Evolutionary conservation across 2,888 invertebrate genomes (phyloP), one percentile per base, ranked within the genome.

Genomic region (Spodoptera exigua): DNA sequence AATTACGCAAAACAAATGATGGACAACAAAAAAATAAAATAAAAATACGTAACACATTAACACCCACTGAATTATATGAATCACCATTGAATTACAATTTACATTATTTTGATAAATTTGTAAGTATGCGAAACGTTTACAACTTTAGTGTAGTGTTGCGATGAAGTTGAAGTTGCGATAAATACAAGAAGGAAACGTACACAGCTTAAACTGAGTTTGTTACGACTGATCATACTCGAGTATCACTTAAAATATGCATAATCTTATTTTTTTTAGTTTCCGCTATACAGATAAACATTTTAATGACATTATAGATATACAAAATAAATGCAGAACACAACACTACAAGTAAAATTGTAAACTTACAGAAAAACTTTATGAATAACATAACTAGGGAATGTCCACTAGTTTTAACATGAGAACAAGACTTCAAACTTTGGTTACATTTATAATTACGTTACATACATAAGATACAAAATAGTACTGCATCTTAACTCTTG

Each of bases 1-100:
- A 89, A 87, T 74, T 79, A 90, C 86, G 87, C 81, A 91, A 80
- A 93, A 92, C 88, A 93, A 90, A 88, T 84, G 91, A 86, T 82
- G 88, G 88, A 89, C 90, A 93, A 92, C 92, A 93, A 27, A 27
- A n/a, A 27, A 27, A 93, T 88, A 89, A 93, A 93, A 90, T 88
- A 84, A 89, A 89, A 84, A 83, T 77, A 77, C 76, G 76, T 83
- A 87, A 88, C 86, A 86, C 79, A 78, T 70, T 70, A 78, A 78
- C 79, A 73, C 53, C 63, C 76, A 69, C 63, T 9, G 70, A 71
- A 67, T 65, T 59, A 72, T 61, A 55, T 46, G 43, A 45, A 51
- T 52, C 58, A 56, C 37, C 47, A 59, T 59, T 55, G 10, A 59
- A 54, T 41, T 56, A 40, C 46, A 56, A 27, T 52, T 43, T 60